Evolutionary conservation across 2,113 vertebrate genomes (phyloP).

Genomic region (Catagonus wagneri): DNA sequence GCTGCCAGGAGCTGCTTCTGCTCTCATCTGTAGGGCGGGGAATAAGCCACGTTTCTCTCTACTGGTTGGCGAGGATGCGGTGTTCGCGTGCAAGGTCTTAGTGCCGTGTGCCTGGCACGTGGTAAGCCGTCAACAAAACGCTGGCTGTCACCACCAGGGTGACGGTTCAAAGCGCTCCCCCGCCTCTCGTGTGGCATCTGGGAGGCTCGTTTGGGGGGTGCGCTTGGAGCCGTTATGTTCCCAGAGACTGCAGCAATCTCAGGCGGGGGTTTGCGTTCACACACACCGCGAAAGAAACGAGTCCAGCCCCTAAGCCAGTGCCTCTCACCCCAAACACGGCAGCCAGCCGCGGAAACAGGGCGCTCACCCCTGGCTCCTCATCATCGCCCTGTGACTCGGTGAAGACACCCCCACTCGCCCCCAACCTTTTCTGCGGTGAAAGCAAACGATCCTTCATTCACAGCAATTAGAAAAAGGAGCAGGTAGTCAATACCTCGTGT

Average conservation of each 20-base stretch:
- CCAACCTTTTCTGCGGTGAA: not conserved
- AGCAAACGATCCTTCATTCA: not conserved
- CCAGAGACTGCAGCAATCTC: fast-evolving
- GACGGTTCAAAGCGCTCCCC: not conserved
- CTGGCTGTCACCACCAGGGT: fast-evolving
- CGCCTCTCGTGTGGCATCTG: not conserved
- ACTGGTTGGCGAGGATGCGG: too few species aligned
- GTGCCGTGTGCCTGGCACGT: fast-evolving
- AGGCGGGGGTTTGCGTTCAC: fast-evolving
- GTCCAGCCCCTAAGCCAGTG: fast-evolving
- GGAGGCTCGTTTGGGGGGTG: not conserved
- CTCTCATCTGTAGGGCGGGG: too few species aligned
- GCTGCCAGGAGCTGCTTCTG: not conserved
- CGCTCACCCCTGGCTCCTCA: fast-evolving
- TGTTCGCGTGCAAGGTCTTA: not conserved
- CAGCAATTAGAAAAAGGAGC: not conserved
- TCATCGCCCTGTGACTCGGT: too few species aligned
- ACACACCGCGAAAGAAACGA: not conserved
- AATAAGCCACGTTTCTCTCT: too few species aligned
- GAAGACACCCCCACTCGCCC: not conserved
- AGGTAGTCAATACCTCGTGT: not conserved
- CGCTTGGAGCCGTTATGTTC: too few species aligned
- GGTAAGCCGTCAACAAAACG: not conserved
- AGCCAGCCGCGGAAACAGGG: not conserved
- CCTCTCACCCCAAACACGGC: not conserved